Conservation (phyloP, 2,888 invertebrate genomes). For the Pardosa pseudoannulata region DNA sequence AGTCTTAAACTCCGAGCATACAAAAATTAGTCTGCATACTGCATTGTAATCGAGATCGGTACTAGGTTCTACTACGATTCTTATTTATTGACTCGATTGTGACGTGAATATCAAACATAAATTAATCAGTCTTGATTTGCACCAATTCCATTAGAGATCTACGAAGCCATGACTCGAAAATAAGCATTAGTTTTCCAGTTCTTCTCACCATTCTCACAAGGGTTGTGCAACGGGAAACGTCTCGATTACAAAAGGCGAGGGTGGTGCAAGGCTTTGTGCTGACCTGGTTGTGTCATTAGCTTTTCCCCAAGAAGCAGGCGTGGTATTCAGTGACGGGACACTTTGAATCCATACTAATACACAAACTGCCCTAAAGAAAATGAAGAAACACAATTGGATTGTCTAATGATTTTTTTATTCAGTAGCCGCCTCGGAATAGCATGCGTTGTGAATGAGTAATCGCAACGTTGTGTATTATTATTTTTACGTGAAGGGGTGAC, state of each 20-base stretch:
- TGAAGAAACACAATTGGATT: slow-evolving; percentile 4
- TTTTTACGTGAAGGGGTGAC: neutral
- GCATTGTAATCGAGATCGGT: too few relatives aligned
- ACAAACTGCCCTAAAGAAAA: slow-evolving; percentile 15
- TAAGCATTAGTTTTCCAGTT: neutral
- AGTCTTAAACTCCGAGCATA: too few relatives aligned
- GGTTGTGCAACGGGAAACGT: slow-evolving; percentile 33
- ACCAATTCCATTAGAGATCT: neutral
- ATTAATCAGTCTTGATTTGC: neutral
- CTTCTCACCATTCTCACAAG: neutral
- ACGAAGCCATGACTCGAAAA: neutral
- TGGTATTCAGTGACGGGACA: slow-evolving; percentile 35
- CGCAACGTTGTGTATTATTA: neutral
- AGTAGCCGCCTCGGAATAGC: neutral
- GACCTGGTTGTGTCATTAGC: slow-evolving; percentile 67
- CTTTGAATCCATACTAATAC: slow-evolving; percentile 28
- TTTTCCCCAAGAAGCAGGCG: slow-evolving; percentile 47
- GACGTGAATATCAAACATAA: neutral
- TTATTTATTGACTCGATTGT: neutral
- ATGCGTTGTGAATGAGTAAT: neutral
- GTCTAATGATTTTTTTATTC: slow-evolving; percentile 18
- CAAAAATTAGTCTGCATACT: too few relatives aligned
- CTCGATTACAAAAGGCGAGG: slow-evolving; percentile 69
- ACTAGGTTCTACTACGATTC: neutral
- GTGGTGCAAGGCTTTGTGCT: slow-evolving; percentile 39